Evolutionary conservation across 2,797 vertebrate species (phyloP).

Genomic region (Pipistrellus pygmaeus): DNA sequence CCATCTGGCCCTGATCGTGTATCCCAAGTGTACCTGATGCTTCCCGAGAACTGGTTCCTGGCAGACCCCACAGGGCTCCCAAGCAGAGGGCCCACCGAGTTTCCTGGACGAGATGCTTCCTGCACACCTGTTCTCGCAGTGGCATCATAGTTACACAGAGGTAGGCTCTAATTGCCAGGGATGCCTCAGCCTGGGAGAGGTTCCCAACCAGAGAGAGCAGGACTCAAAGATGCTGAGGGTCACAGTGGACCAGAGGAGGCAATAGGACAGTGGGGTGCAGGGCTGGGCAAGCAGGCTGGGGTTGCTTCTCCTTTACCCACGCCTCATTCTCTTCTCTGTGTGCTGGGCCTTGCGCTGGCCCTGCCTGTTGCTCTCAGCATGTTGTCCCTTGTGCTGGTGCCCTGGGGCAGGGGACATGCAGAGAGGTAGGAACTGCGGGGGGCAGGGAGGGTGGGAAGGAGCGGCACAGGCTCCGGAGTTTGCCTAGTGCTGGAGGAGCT

Average conservation of each 20-base stretch:
- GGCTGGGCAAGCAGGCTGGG: neutral
- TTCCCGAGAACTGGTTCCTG: neutral
- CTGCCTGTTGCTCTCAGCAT: neutral
- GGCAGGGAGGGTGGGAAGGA: neutral
- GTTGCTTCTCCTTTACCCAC: neutral
- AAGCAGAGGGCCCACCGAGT: neutral
- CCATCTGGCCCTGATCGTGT: constrained; percentile 64
- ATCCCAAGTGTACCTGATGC: constrained; percentile 10
- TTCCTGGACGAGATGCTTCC: constrained; percentile 3
- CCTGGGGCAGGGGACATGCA: too few species aligned
- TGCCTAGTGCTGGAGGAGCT: neutral
- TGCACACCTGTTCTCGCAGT: neutral
- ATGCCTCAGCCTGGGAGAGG: neutral
- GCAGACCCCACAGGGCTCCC: neutral
- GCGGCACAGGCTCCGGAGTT: neutral
- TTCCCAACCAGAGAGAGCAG: neutral
- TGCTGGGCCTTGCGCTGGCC: neutral
- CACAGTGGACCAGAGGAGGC: neutral
- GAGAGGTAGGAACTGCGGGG: neutral
- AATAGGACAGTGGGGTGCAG: rapidly evolving
- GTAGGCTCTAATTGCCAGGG: neutral
- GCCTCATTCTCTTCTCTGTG: neutral
- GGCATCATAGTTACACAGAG: neutral
- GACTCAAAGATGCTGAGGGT: neutral
- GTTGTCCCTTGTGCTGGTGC: neutral